Evolutionary conservation across 2,797 vertebrate species (phyloP).

Genomic region (Enteromius afrohamiltoni): DNA sequence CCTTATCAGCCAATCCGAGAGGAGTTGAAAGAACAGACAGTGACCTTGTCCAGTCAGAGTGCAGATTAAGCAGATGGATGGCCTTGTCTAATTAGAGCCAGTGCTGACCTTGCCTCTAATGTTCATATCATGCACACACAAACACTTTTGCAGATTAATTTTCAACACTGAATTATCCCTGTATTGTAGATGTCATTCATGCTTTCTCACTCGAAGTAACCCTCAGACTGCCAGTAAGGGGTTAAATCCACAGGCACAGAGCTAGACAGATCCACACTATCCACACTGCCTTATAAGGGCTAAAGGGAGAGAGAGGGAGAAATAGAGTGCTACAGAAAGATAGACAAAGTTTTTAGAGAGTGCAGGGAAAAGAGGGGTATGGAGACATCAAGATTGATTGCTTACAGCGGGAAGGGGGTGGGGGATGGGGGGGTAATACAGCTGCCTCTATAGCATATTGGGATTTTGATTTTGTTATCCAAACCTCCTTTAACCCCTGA

Average conservation of each 20-base stretch:
- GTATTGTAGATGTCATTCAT: neutral
- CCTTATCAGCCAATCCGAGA: constrained; percentile 29
- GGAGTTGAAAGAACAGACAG: constrained; percentile 24
- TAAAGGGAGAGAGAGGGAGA: constrained; percentile 55
- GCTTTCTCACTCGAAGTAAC: constrained; percentile 26
- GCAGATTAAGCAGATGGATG: constrained; percentile 59
- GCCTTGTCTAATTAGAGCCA: constrained; percentile 64
- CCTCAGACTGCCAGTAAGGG: constrained; percentile 57
- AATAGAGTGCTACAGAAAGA: constrained; percentile 35
- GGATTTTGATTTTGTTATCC: constrained; percentile 38
- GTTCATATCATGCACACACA: constrained; percentile 23
- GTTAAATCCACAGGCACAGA: constrained; percentile 68
- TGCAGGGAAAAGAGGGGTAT: constrained; percentile 57
- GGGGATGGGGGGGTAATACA: neutral
- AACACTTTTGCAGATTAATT: neutral
- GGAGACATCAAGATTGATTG: constrained; percentile 55
- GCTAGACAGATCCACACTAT: constrained; percentile 64
- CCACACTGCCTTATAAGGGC: constrained; percentile 77
- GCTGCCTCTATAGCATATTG: constrained; percentile 33
- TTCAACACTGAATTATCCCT: neutral
- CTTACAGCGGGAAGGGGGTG: constrained; percentile 44
- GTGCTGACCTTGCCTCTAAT: constrained; percentile 48
- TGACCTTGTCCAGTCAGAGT: constrained; percentile 61
- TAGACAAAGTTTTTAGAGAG: constrained; percentile 48
- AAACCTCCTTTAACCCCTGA: neutral